These are phyloP conservation scores for Gavialis gangeticus DNA, from an alignment of 2,113 vertebrate species.

Conservation along the genomic window DNA sequence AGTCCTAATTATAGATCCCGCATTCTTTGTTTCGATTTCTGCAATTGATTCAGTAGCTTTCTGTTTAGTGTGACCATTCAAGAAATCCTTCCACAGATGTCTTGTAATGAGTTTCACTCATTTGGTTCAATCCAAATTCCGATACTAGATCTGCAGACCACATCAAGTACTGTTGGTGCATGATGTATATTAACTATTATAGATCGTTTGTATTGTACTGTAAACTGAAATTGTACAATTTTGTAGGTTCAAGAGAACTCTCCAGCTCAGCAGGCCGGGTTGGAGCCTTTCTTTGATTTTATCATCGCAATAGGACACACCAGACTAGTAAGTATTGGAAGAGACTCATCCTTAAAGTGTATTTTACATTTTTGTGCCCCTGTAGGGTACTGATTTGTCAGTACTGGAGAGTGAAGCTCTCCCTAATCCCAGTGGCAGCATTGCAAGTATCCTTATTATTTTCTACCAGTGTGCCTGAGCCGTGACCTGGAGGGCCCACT, in stretches of 20 bases:
- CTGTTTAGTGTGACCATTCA: background rate
- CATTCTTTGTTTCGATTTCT: background rate
- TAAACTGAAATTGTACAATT: background rate
- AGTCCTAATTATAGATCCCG: background rate
- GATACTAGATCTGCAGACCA: constrained; percentile 21
- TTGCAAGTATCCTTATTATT: background rate
- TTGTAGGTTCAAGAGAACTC: constrained; percentile 93
- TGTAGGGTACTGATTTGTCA: background rate
- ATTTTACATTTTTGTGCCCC: background rate
- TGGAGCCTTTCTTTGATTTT: constrained; percentile 97
- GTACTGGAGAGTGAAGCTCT: background rate
- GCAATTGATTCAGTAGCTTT: background rate
- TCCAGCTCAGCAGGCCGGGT: constrained; percentile 89
- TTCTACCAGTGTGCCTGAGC: background rate
- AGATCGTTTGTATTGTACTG: background rate
- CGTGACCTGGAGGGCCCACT: background rate
- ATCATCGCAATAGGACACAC: constrained; percentile 92
- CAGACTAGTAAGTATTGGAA: constrained; percentile 82
- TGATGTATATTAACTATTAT: background rate
- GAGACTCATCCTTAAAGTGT: background rate
- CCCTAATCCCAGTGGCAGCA: background rate
- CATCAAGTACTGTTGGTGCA: background rate
- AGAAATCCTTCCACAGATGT: background rate
- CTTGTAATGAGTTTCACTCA: background rate
- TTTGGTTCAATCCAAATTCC: background rate